Base-by-base conservation (phyloP, 2,888 invertebrate species). In the Chloromyia formosa region DNA sequence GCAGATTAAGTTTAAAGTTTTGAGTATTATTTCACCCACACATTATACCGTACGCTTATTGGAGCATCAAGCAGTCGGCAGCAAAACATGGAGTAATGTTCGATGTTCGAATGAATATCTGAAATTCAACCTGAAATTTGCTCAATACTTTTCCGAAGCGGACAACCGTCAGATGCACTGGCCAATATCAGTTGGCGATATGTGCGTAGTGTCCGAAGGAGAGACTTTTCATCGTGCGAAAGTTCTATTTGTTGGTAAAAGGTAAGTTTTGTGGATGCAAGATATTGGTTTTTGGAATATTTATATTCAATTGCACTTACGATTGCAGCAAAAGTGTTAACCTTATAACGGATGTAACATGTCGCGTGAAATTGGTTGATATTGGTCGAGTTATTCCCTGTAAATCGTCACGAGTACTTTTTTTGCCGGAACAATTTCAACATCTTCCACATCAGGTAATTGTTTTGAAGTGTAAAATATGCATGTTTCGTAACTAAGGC, bases 31-130 rank as follows among this genome's bases (percentile, higher is more conserved):
- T 73, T 87, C 89, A 77, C 91, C 92, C 0, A 88, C 88, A 0
- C 87, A 88, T 74, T 92, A 89, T 80, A 89, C 90, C 14, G 91
- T 88, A 0, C 87, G 90, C 73, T 78, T 91, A 10, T 77, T 89
- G 42, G 85, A 87, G 71, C 85, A 87, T 77, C 81, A 80, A 40
- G 12, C 35, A 53, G 82, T 81, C 75, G 75, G 78, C 0, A 78
- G 82, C 18, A 80, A 81, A n/a, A 72, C 61, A 2, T 80, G 80
- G 81, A 20, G 76, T 7, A 75, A 77, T 22, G 22, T 80, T 0
- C 78, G 79, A 4, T 77, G 79, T 12, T 81, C 82, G 0, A 76
- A 80, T 49, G 79, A 80, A 35, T 80, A 80, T 49, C 74, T 79
- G 14, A 74, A 78, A 7, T 82, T 83, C 66, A 76, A 78, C 9